A percentile compares a stretch with the other conserved stretches of the same genome.
phyloP scores from a whole-genome alignment of 2,113 vertebrate genomes.

The Aphyosemion australe region DNA sequence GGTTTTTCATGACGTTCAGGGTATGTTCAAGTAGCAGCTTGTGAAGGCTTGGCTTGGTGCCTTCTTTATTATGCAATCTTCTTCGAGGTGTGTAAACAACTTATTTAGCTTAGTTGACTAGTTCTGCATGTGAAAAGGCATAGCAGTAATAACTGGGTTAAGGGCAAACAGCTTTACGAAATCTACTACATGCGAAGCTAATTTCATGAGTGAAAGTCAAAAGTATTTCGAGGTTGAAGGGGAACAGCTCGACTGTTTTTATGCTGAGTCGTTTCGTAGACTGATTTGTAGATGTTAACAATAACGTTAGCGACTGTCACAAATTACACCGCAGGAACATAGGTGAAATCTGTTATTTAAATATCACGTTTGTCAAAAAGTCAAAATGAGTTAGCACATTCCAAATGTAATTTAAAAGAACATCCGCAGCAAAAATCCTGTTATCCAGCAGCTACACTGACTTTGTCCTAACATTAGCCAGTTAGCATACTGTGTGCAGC shows the following conservation, averaged over 20 bases:
- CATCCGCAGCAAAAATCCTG: not conserved
- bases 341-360: not conserved
- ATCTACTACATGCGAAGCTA: not conserved
- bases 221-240: not conserved
- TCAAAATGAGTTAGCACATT: not conserved
- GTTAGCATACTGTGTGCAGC: conserved; percentile 46
- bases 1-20: not conserved
- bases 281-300: conserved; percentile 68
- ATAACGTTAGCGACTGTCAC: conserved; percentile 52
- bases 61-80: not conserved
- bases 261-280: conserved; percentile 71
- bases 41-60: not conserved
- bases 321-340: conserved; percentile 21
- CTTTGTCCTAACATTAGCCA: conserved; percentile 27
- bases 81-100: not conserved
- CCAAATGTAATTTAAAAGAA: fast-evolving
- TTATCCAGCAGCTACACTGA: not conserved
- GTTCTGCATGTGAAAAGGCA: not conserved
- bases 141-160: too few relatives aligned
- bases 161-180: not conserved
- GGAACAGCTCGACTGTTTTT: conserved; percentile 7
- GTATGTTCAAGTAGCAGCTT: not conserved
- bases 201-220: not conserved
- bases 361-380: not conserved
- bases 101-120: not conserved